Percentiles rank a stretch among this genome's conserved stretches.
phyloP scores from a whole-genome alignment of 1,140 invertebrate species.

The Nasonia vitripennis region DNA sequence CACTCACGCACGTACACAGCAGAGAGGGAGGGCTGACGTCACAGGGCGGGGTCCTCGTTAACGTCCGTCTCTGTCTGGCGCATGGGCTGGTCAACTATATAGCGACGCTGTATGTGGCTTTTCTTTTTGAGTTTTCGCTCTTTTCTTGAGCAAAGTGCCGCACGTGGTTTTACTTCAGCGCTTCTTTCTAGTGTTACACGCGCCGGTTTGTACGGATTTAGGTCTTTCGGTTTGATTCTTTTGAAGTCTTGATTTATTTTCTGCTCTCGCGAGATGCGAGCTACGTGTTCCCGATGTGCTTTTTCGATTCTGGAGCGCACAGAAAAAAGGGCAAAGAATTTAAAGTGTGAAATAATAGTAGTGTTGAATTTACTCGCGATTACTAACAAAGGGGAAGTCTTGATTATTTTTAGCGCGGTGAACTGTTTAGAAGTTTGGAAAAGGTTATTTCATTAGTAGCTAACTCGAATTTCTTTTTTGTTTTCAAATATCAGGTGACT shows the following conservation, averaged over 20 bases:
- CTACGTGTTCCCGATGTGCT: too few species aligned
- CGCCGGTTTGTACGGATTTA: neutral
- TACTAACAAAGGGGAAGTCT: too few species aligned
- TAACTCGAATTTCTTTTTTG: too few species aligned
- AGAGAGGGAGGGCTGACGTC: slow-evolving; percentile 63
- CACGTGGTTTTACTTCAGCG: neutral
- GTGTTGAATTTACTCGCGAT: too few species aligned
- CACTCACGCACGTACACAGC: neutral
- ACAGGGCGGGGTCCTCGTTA: slow-evolving; percentile 73
- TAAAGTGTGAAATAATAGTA: too few species aligned
- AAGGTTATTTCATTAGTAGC: too few species aligned
- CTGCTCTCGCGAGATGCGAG: too few species aligned
- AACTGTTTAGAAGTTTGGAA: too few species aligned
- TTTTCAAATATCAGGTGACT: too few species aligned
- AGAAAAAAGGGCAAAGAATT: too few species aligned
- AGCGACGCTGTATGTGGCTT: neutral
- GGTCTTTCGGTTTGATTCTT: neutral
- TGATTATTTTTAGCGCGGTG: too few species aligned
- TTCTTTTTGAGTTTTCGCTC: neutral
- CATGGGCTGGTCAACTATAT: neutral
- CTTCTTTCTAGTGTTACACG: neutral
- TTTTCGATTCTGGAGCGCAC: neutral
- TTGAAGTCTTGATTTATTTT: neutral
- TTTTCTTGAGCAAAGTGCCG: neutral
- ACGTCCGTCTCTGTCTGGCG: slow-evolving; percentile 57